Conservation (phyloP, 2,113 vertebrate genomes). For the Tachuris rubrigastra region DNA sequence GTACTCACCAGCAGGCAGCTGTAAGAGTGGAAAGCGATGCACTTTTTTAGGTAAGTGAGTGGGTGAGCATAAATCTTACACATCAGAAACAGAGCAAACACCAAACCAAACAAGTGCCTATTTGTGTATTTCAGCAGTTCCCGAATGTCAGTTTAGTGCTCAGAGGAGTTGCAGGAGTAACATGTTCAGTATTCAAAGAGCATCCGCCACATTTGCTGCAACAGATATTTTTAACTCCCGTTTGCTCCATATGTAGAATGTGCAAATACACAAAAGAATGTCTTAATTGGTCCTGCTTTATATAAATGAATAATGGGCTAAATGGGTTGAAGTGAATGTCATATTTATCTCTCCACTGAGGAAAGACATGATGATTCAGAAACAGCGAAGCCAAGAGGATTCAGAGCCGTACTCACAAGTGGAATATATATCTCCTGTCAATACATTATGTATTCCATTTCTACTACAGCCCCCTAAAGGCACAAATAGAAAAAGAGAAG, state of each 20-base stretch:
- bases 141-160: not conserved
- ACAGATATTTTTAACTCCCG: conserved; percentile 77
- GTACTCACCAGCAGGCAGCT: not conserved
- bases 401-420: conserved; percentile 62
- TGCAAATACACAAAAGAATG: conserved; percentile 77
- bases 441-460: conserved; percentile 74
- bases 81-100: not conserved
- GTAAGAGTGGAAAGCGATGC: not conserved
- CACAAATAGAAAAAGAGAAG: conserved; percentile 63
- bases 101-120: conserved; percentile 26
- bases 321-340: conserved; percentile 78
- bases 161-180: not conserved
- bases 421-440: conserved; percentile 77
- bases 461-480: conserved; percentile 72
- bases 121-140: conserved; percentile 1
- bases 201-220: conserved; percentile 68
- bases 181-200: conserved; percentile 57
- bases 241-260: conserved; percentile 72
- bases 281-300: conserved; percentile 78
- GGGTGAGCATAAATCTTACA: not conserved
- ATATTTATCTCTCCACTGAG: conserved; percentile 79
- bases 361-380: conserved; percentile 76
- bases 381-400: conserved; percentile 69
- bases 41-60: not conserved
- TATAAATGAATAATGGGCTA: conserved; percentile 80